Evolutionary conservation across 2,888 invertebrate species (phyloP).

Genomic region (Dexiosoma caninum): DNA sequence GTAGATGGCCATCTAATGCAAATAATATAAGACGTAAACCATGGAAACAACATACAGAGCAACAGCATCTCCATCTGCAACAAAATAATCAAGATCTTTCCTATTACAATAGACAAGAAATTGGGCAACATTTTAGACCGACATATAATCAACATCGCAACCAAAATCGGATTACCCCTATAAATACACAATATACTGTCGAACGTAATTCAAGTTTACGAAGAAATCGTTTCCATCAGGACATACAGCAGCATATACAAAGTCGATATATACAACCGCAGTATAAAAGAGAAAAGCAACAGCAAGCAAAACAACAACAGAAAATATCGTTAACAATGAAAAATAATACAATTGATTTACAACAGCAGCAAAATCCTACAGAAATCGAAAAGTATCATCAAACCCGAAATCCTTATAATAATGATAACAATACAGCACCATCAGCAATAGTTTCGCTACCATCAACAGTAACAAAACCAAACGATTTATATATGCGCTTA

Average conservation of each 20-base stretch:
- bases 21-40: slow-evolving; percentile 70
- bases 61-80: slow-evolving; percentile 62
- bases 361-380: slow-evolving; percentile 29
- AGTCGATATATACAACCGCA: slow-evolving; percentile 42
- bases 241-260: slow-evolving; percentile 39
- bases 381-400: slow-evolving; percentile 35
- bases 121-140: slow-evolving; percentile 51
- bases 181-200: slow-evolving; percentile 11
- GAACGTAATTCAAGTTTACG: slow-evolving; percentile 57
- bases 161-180: slow-evolving; percentile 31
- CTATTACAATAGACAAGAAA: slow-evolving; percentile 53
- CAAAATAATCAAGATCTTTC: slow-evolving; percentile 49
- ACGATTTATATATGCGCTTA: slow-evolving; percentile 12
- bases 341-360: slow-evolving; percentile 42
- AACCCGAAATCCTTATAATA: slow-evolving; percentile 18
- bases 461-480: slow-evolving; percentile 29
- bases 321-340: slow-evolving; percentile 34
- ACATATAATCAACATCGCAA: slow-evolving; percentile 38
- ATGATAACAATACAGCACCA: slow-evolving; percentile 42
- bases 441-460: slow-evolving; percentile 21
- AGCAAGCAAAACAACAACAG: background rate
- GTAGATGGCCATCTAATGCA: slow-evolving; percentile 68
- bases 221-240: slow-evolving; percentile 66
- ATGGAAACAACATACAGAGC: slow-evolving; percentile 70
- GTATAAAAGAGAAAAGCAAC: slow-evolving; percentile 35